Evolutionary conservation across 1,140 invertebrate genomes (phyloP), one percentile per base, ranked within the genome.

Genomic region (Diabrotica undecimpunctata): DNA sequence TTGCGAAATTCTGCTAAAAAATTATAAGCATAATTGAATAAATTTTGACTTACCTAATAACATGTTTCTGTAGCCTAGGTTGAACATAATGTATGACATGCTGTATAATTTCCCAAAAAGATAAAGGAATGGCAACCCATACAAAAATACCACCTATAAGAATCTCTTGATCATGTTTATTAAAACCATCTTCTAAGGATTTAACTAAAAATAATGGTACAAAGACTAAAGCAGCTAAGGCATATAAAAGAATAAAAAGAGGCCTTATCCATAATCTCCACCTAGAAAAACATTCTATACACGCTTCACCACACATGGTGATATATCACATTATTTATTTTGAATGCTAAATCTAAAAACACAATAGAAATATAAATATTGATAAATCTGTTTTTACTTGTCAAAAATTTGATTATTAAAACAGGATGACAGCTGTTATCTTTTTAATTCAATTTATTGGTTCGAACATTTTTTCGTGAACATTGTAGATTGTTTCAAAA

Each of bases 51-150:
- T 83, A 94, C 92, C 92, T 88, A 64, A 96, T 96, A 63, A 98
- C 95, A 80, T 96, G 91, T 81, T 95, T 95, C 72, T 98, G 96
- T 66, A 98, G 81, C 75, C 87, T 89, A 25, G 96, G 95, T 77
- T 96, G 92, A 0, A 91, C 96, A 74, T 96, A 98, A 80, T 97
- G 90, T 62, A 96, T 89, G 74, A 97, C 86, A 82, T 98, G 96
- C 79, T 95, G 92, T 38, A 91, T 88, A 70, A 98, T 97, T 80
- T 96, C 93, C 88, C 94, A 97, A 72, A 98, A 86, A 46, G 94
- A 94, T 51, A 98, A 91, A 5, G 95, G 95, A 25, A 98, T 81
- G 1, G 95, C 91, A 60, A 96, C 81, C 62, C 97, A 83, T 12
- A 95, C 94, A 83, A 98, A 97, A 11, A 93, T 84, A 7, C 95